Conservation (phyloP, 2,113 vertebrate genomes). For the Pampusana beccarii region DNA sequence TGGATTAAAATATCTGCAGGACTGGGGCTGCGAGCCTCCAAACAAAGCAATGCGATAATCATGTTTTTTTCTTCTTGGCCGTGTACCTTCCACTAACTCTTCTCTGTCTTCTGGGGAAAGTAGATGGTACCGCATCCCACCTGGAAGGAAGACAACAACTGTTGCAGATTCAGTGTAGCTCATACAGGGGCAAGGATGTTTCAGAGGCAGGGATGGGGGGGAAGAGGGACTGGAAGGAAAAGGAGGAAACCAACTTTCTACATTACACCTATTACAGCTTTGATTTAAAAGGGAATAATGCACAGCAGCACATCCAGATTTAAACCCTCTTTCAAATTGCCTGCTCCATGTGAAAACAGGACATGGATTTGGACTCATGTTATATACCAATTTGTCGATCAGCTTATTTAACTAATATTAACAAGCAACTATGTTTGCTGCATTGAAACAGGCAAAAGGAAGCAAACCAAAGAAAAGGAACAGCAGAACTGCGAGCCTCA, state of each 20-base stretch:
- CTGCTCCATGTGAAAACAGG: not conserved
- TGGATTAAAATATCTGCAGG: conserved; percentile 97
- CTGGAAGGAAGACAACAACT: conserved; percentile 56
- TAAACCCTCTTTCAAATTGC: not conserved
- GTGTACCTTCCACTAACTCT: conserved; percentile 92
- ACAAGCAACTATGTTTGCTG: not conserved
- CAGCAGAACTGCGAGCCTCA: not conserved
- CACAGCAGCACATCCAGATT: not conserved
- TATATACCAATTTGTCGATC: not conserved
- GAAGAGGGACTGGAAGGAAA: not conserved
- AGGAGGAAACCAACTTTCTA: not conserved
- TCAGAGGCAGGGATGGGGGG: not conserved
- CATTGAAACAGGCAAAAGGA: not conserved
- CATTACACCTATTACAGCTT: not conserved
- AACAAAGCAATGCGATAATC: conserved; percentile 95
- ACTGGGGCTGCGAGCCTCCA: conserved; percentile 96
- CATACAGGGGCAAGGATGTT: not conserved
- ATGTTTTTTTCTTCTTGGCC: conserved; percentile 91
- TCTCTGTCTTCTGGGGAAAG: conserved; percentile 92
- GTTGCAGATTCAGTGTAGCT: not conserved
- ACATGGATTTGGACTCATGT: not conserved
- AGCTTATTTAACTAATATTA: not conserved
- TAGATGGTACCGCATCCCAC: conserved; percentile 88
- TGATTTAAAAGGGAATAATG: not conserved
- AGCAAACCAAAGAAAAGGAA: not conserved